Conservation (phyloP, 2,797 vertebrate species). For the Protonibea diacanthus region DNA sequence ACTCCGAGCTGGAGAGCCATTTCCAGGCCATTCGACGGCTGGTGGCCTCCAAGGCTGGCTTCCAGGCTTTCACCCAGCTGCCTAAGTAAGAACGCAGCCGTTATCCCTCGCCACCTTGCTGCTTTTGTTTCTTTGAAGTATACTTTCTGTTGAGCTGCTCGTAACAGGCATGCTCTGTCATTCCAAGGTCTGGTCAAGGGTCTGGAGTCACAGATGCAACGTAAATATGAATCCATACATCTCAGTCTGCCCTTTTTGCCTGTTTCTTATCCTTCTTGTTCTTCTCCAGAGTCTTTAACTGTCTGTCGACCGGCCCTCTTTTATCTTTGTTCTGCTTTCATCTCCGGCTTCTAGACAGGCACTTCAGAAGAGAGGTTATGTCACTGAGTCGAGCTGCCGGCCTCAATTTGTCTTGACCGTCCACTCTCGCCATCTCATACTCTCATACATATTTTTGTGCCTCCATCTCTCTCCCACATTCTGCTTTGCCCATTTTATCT, state of each 20-base stretch:
- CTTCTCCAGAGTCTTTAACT: constrained; percentile 25
- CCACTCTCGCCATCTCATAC: constrained; percentile 35
- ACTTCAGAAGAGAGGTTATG: constrained; percentile 56
- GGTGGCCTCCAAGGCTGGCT: constrained; percentile 98
- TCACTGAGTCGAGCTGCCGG: constrained; percentile 55
- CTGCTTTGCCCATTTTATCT: constrained; percentile 17
- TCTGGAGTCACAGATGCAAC: constrained; percentile 84
- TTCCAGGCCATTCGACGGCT: constrained; percentile 97
- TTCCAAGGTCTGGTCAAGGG: constrained; percentile 87
- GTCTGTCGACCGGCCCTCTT: constrained; percentile 47
- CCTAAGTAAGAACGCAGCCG: constrained; percentile 89
- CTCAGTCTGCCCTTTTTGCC: constrained; percentile 79
- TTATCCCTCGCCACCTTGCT: neutral
- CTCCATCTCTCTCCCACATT: constrained; percentile 44
- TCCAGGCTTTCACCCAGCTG: constrained; percentile 98
- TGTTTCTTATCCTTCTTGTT: constrained; percentile 45
- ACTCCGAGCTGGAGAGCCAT: constrained; percentile 96
- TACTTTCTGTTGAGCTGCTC: constrained; percentile 65
- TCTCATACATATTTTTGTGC: constrained; percentile 28
- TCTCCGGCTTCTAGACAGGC: constrained; percentile 55
- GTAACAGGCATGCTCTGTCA: constrained; percentile 84
- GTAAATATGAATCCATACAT: constrained; percentile 88
- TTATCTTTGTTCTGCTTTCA: constrained; percentile 66
- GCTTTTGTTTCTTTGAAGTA: constrained; percentile 46
- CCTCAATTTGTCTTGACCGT: constrained; percentile 53